Conservation (phyloP, 2,113 vertebrate genomes). For the Notarius lentiginosus region DNA sequence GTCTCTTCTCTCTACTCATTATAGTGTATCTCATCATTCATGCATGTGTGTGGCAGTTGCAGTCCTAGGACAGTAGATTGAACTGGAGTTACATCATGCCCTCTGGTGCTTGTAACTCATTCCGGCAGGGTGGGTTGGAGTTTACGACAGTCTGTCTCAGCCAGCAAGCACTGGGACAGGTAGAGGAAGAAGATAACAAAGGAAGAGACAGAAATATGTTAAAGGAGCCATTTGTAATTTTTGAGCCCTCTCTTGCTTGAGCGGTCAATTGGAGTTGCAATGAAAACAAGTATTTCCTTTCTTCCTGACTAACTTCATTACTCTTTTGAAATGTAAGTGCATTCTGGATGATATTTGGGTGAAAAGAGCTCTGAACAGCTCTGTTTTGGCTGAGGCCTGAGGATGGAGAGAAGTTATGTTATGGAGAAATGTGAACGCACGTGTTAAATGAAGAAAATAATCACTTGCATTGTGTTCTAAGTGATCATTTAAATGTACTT, state of each 20-base stretch:
- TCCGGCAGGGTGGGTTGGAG: slow-evolving; percentile 5
- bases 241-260: not conserved
- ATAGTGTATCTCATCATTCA: not conserved
- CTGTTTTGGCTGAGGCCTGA: slow-evolving; percentile 1
- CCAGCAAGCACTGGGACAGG: not conserved
- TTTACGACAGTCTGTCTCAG: slow-evolving; percentile 18
- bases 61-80: slow-evolving; percentile 26
- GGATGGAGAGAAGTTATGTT: not conserved
- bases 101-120: slow-evolving; percentile 28
- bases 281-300: not conserved
- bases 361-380: not conserved
- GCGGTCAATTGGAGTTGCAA: not conserved
- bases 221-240: too few relatives aligned
- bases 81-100: slow-evolving; percentile 36
- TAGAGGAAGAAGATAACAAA: slow-evolving; percentile 65
- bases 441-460: not conserved
- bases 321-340: not conserved
- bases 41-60: slow-evolving; percentile 11
- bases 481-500: not conserved
- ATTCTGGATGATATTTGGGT: not conserved
- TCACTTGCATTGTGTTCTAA: not conserved
- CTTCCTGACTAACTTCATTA: not conserved
- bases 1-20: not conserved
- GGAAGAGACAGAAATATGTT: slow-evolving; percentile 48
- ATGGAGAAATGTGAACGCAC: not conserved